Conservation (phyloP, 2,113 vertebrate genomes). For the Scopus umbretta region DNA sequence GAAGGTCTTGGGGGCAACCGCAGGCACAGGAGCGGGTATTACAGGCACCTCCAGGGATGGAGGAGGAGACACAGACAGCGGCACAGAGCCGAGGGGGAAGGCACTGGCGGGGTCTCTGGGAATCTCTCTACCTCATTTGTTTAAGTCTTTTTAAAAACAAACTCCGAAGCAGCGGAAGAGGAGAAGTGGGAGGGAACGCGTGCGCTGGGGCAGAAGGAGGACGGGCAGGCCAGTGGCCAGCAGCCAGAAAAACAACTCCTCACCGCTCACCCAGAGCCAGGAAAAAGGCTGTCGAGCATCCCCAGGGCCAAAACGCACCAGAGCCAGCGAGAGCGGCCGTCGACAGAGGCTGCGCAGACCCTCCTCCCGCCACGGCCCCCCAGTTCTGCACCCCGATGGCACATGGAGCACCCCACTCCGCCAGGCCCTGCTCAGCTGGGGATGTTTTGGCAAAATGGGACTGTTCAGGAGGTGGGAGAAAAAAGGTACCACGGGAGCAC, state of each 20-base stretch:
- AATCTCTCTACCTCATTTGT: not conserved
- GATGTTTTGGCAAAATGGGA: accelerated
- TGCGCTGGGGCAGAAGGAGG: not conserved
- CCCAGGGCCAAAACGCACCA: not conserved
- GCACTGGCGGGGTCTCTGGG: not conserved
- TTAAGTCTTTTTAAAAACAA: not conserved
- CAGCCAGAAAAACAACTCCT: constrained; percentile 35
- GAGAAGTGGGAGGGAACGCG: not conserved
- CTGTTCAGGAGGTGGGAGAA: not conserved
- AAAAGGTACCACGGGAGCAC: accelerated
- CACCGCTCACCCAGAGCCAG: not conserved
- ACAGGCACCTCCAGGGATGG: too few species aligned
- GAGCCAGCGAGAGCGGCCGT: not conserved
- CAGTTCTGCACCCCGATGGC: not conserved
- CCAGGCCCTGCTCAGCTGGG: not conserved
- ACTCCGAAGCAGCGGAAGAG: not conserved
- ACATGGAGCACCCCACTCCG: accelerated
- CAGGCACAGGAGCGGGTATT: not conserved
- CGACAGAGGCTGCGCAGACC: not conserved
- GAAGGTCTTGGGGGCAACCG: not conserved
- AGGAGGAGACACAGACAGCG: accelerated
- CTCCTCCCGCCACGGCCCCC: not conserved
- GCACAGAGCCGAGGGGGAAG: not conserved
- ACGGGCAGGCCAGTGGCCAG: not conserved
- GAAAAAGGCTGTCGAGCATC: constrained; percentile 30